Percentiles rank a stretch among this genome's conserved stretches.
Conservation (phyloP, 2,888 invertebrate species). For the Cheilosia pagana region DNA sequence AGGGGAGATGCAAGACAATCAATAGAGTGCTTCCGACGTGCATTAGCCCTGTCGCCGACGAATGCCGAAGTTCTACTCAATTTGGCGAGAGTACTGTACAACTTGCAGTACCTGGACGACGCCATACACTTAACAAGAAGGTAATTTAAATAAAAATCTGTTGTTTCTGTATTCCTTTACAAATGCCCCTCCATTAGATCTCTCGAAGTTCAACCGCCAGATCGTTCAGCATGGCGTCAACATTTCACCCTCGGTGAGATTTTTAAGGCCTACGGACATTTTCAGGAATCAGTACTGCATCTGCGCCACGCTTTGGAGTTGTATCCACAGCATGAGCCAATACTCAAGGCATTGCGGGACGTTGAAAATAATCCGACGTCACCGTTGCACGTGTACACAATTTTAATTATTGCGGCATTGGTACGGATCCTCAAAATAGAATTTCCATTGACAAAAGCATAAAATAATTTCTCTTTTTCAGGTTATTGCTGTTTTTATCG, state of each 20-base stretch:
- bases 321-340: slow-evolving; percentile 93
- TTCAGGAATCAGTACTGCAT: slow-evolving; percentile 93
- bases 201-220: slow-evolving; percentile 92
- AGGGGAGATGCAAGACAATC: slow-evolving; percentile 94
- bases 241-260: slow-evolving; percentile 96
- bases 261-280: slow-evolving; percentile 95
- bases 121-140: slow-evolving; percentile 93
- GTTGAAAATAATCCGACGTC: slow-evolving; percentile 92
- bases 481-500: slow-evolving; percentile 92
- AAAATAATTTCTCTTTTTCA: slow-evolving; percentile 78
- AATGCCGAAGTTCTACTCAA: slow-evolving; percentile 94
- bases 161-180: background rate
- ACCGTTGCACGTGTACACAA: slow-evolving; percentile 92
- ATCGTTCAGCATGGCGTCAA: slow-evolving; percentile 95
- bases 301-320: slow-evolving; percentile 92
- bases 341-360: slow-evolving; percentile 90
- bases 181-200: slow-evolving; percentile 83
- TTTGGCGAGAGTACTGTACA: slow-evolving; percentile 92
- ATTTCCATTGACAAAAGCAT: background rate
- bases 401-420: slow-evolving; percentile 94
- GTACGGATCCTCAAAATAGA: slow-evolving; percentile 84
- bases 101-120: slow-evolving; percentile 94
- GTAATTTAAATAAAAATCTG: slow-evolving; percentile 57
- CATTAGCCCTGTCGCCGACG: slow-evolving; percentile 92
- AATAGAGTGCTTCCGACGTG: slow-evolving; percentile 95